These are phyloP conservation scores for Crotalus horridus DNA, from an alignment of 2,113 vertebrate genomes.

Conservation along the genomic window DNA sequence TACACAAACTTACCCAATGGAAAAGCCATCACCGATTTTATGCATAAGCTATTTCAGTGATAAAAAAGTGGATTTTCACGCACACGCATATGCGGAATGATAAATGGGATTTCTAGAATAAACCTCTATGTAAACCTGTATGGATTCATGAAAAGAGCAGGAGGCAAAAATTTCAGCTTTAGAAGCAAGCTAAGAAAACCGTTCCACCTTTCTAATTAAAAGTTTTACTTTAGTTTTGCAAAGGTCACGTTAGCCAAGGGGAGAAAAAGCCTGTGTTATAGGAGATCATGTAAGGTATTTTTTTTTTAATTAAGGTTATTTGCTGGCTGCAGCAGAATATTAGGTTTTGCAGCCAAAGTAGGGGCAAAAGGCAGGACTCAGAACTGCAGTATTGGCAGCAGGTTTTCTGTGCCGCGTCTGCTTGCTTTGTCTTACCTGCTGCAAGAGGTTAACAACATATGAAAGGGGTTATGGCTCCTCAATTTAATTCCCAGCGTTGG, in stretches of 20 bases:
- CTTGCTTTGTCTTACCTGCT: constrained; percentile 32
- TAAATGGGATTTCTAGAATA: constrained; percentile 13
- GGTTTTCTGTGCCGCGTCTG: constrained; percentile 26
- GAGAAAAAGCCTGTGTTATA: constrained; percentile 62
- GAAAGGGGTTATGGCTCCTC: constrained; percentile 25
- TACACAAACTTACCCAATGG: constrained; percentile 44
- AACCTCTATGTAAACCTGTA: constrained; percentile 36
- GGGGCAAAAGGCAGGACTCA: constrained; percentile 16
- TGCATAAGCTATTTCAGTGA: constrained; percentile 43
- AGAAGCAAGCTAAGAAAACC: constrained; percentile 52
- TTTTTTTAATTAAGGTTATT: constrained; percentile 71
- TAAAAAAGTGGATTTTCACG: constrained; percentile 28
- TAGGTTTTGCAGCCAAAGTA: constrained; percentile 39
- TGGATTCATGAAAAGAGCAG: constrained; percentile 33
- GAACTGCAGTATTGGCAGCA: constrained; percentile 46
- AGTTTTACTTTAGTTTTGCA: constrained; percentile 61
- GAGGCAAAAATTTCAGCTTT: constrained; percentile 46
- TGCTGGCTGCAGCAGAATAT: constrained; percentile 63
- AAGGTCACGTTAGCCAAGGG: constrained; percentile 69
- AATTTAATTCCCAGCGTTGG: constrained; percentile 43
- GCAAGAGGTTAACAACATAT: constrained; percentile 19
- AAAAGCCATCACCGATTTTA: constrained; percentile 32
- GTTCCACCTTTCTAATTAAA: constrained; percentile 66
- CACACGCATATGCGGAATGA: not conserved
- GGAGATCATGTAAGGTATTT: constrained; percentile 54